Conservation (phyloP, 1,140 invertebrate genomes). For the Pogonognathellus flavescens region DNA sequence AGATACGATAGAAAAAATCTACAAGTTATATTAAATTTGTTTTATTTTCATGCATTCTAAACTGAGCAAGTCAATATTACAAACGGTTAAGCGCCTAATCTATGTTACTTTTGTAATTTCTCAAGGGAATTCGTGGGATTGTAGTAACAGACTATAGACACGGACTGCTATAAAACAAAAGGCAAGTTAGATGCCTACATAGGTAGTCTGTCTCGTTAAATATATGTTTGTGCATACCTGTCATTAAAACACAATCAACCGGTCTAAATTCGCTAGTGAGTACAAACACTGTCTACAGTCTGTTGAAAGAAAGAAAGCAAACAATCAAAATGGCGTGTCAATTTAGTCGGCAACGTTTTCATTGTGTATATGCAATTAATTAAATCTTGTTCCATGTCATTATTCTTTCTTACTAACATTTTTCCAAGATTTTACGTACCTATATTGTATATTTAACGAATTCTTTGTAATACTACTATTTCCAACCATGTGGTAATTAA, state of each 20-base stretch:
- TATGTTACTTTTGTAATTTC: conserved; percentile 6
- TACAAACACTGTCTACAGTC: neutral
- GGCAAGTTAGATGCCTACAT: neutral
- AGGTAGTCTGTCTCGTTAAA: neutral
- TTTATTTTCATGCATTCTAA: too few species aligned
- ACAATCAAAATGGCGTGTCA: conserved; percentile 7
- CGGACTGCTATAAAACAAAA: neutral
- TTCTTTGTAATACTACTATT: too few species aligned
- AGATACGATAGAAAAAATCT: too few species aligned
- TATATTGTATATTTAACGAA: neutral
- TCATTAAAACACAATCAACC: conserved; percentile 30
- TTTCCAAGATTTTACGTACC: conserved; percentile 23
- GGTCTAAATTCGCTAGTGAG: neutral
- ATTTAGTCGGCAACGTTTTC: conserved; percentile 6
- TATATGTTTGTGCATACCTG: conserved; percentile 13
- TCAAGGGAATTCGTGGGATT: neutral
- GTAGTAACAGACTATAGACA: neutral
- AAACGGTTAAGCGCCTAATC: neutral
- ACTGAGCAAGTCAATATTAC: conserved; percentile 6
- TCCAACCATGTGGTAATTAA: too few species aligned
- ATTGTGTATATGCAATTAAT: neutral
- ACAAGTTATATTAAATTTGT: too few species aligned
- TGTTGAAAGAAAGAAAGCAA: neutral
- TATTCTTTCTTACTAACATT: neutral
- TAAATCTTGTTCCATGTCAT: conserved; percentile 18